These are phyloP conservation scores for Rhinophrynus dorsalis DNA, from an alignment of 2,797 vertebrate species.

Conservation along the genomic window DNA sequence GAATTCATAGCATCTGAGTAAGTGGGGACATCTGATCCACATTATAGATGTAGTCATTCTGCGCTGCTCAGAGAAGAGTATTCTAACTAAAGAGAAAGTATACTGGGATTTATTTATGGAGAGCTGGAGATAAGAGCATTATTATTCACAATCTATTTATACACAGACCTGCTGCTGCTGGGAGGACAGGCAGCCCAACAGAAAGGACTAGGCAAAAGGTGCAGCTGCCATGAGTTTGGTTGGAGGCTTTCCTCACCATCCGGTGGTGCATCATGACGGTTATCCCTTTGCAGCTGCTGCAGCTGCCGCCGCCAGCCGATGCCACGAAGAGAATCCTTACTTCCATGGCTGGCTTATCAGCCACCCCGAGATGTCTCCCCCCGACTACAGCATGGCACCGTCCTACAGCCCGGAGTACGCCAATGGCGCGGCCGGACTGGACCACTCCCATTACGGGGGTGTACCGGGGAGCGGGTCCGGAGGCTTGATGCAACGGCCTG, in stretches of 20 bases:
- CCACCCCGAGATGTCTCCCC: slow-evolving; percentile 94
- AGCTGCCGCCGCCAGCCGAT: slow-evolving; percentile 83
- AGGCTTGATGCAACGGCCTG: slow-evolving; percentile 71
- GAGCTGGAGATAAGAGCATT: slow-evolving; percentile 40
- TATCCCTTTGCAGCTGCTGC: slow-evolving; percentile 89
- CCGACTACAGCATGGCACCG: slow-evolving; percentile 86
- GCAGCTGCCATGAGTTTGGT: slow-evolving; percentile 85
- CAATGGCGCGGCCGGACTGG: slow-evolving; percentile 73
- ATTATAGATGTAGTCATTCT: neutral
- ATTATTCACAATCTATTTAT: neutral
- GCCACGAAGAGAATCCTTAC: slow-evolving; percentile 88
- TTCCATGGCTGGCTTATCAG: slow-evolving; percentile 97
- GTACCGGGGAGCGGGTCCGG: slow-evolving; percentile 65
- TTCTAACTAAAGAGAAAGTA: slow-evolving; percentile 46
- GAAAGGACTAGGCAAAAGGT: neutral
- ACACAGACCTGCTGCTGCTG: slow-evolving; percentile 5
- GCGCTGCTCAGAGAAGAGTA: neutral
- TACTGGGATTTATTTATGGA: slow-evolving; percentile 49
- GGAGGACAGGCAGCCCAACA: neutral
- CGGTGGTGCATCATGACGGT: slow-evolving; percentile 95
- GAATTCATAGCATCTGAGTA: slow-evolving; percentile 10
- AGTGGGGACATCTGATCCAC: neutral
- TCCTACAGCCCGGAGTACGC: slow-evolving; percentile 89
- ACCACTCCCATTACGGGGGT: slow-evolving; percentile 84
- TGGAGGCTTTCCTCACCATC: slow-evolving; percentile 93